Conservation (phyloP, 1,140 invertebrate genomes). For the Tetragnatha versicolor region DNA sequence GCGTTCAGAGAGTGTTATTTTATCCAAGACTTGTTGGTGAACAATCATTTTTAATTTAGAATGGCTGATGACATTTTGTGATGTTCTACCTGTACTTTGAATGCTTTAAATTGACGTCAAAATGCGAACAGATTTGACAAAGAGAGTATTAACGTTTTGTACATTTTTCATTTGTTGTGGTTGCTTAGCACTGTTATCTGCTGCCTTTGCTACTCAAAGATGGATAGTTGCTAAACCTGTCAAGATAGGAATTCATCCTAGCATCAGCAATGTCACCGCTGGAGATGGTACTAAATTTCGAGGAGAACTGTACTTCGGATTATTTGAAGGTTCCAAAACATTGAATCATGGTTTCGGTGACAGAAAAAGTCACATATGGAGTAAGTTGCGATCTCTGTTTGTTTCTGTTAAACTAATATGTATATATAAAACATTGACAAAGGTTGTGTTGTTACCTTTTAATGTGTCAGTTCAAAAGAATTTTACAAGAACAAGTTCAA, state of each 20-base stretch:
- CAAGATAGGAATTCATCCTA: slow-evolving; percentile 67
- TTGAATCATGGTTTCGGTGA: slow-evolving; percentile 80
- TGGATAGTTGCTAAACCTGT: slow-evolving; percentile 84
- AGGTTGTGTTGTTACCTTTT: too few species aligned
- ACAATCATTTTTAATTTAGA: too few species aligned
- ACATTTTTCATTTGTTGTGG: slow-evolving; percentile 87
- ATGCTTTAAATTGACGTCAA: too few species aligned
- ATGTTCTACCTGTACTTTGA: too few species aligned
- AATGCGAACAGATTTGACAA: slow-evolving; percentile 68
- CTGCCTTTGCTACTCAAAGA: slow-evolving; percentile 83
- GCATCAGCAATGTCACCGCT: slow-evolving; percentile 65
- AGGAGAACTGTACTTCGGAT: slow-evolving; percentile 81
- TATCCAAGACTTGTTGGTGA: too few species aligned
- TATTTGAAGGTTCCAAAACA: slow-evolving; percentile 83
- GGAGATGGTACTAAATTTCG: slow-evolving; percentile 68
- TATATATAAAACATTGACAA: too few species aligned
- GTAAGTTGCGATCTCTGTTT: slow-evolving; percentile 55
- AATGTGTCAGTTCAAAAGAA: too few species aligned
- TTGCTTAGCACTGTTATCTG: slow-evolving; percentile 80
- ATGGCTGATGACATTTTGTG: too few species aligned
- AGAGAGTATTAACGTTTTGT: slow-evolving; percentile 82
- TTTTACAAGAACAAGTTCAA: too few species aligned
- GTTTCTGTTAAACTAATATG: background rate
- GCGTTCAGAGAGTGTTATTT: too few species aligned
- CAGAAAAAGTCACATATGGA: slow-evolving; percentile 69